Conservation (phyloP, 2,113 vertebrate genomes). For the Coturnix japonica region DNA sequence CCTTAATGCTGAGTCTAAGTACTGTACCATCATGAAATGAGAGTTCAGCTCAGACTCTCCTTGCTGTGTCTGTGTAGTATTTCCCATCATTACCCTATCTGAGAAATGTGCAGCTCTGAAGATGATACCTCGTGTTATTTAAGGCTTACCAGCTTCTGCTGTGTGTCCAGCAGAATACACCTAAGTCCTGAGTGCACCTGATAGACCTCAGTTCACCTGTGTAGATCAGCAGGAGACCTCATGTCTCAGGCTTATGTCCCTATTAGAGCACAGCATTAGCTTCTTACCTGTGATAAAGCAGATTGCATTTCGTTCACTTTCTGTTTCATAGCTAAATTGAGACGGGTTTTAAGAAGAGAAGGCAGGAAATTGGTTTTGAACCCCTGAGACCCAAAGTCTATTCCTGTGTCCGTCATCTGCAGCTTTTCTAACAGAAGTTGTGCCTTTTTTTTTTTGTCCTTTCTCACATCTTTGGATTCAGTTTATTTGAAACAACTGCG, state of each 20-base stretch:
- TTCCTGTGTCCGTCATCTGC: background rate
- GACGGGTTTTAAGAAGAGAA: background rate
- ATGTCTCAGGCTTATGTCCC: background rate
- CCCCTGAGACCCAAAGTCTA: background rate
- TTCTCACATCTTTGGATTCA: background rate
- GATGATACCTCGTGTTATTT: background rate
- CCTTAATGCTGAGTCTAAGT: background rate
- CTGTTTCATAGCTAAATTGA: background rate
- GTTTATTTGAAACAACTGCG: background rate
- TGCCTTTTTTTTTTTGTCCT: fast-evolving
- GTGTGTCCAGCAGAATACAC: fast-evolving
- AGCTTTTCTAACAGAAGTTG: background rate
- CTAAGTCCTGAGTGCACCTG: background rate
- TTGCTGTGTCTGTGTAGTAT: fast-evolving
- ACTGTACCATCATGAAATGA: background rate
- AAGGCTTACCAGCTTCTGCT: fast-evolving
- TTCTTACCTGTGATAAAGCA: fast-evolving
- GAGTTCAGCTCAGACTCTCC: background rate
- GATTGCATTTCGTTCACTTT: background rate
- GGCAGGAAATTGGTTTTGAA: background rate
- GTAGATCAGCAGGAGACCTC: fast-evolving
- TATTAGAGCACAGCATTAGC: background rate
- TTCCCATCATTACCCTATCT: background rate
- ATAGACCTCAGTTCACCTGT: fast-evolving
- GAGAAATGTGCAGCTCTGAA: background rate